Evolutionary conservation across 1,140 invertebrate genomes (phyloP), one percentile per base, ranked within the genome.

Genomic region (Cydia splendana): DNA sequence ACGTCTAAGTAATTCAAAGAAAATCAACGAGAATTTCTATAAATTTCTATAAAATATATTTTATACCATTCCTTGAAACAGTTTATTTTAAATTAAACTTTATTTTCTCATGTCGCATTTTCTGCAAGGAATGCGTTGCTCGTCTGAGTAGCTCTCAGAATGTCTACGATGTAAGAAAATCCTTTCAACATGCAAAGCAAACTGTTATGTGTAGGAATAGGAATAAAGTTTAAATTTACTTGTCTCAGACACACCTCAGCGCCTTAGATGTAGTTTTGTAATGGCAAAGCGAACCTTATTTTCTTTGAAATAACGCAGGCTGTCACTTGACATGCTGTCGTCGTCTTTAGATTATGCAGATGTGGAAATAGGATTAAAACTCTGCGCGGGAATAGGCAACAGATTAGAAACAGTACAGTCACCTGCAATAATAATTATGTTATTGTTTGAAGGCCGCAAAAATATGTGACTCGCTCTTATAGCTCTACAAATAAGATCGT

Each of bases 361-460:
- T 71, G 67, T 71, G 34, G 67, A 71, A 71, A 71, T 71, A 71
- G 67, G 67, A 71, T 71, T 71, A 71, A 71, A 71, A 71, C 67
- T 71, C 34, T 9, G 34, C 34, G n/a, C 34, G 67, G 24, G 13
- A 7, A 38, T 30, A 71, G 34, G 3, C 6, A 1, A 38, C 2
- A 71, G 15, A 18, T 71, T 42, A 38, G 30, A 20, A 42, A 42
- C 34, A 71, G 67, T 71, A 71, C 4, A 30, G 2, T 30, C 30
- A 30, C 30, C 30, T 4, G 30, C 30, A 30, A 30, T 30, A 28
- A 28, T 28, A n/a, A n/a, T n/a, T n/a, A 30, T 30, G 30, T 30
- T 30, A 30, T 2, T 24, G 0, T 24, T 24, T 2, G 0, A 24
- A 24, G 24, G 24, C 24, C 24, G 24, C 24, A 24, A 24, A 30